Evolutionary conservation across 2,797 vertebrate species (phyloP), one percentile per base, ranked within the genome.

Genomic region (Coranthus polyacanthus): DNA sequence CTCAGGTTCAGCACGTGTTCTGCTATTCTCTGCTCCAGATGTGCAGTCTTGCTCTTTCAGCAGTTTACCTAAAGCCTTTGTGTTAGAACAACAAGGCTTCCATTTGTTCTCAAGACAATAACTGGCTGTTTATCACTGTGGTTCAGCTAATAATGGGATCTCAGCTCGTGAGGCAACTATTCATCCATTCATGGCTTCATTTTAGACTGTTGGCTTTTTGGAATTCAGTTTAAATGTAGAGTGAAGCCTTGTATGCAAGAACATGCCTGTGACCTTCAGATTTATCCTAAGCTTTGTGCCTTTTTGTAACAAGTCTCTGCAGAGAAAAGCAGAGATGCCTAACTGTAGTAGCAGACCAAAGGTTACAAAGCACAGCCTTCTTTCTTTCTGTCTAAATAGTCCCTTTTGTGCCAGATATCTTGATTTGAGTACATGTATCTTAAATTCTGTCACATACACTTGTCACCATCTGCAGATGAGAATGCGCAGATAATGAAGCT

Each of bases 1-100:
- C 60, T 80, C 65, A 39, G 76, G 74, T 75, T 81, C 56, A 70
- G 50, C 72, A 79, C 32, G 15, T 66, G 58, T 61, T 81, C 72
- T 59, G 54, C 38, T 72, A n/a, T 72, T 81, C 60, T 75, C 21
- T 42, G 62, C 69, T 81, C 72, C 78, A 86, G 83, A 87, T 89
- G 85, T 87, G 76, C 56, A 47, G 37, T 62, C 51, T 63, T 82
- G 79, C 75, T 65, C 63, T 75, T 78, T 83, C 80, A 88, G 81
- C 78, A 66, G 68, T 85, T 88, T 81, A 73, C 46, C 56, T 64
- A 67, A 78, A 84, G 56, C 65, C 29, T 76, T 44, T 49, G 37
- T 59, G 43, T 60, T 51, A 65, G 15, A 79, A 76, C 37, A 81
- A 65, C 71, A 62, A 52, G 56, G 32, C 49, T 32, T 63, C 36